Conservation (phyloP, 2,113 vertebrate genomes). For the Puntigrus tetrazona region DNA sequence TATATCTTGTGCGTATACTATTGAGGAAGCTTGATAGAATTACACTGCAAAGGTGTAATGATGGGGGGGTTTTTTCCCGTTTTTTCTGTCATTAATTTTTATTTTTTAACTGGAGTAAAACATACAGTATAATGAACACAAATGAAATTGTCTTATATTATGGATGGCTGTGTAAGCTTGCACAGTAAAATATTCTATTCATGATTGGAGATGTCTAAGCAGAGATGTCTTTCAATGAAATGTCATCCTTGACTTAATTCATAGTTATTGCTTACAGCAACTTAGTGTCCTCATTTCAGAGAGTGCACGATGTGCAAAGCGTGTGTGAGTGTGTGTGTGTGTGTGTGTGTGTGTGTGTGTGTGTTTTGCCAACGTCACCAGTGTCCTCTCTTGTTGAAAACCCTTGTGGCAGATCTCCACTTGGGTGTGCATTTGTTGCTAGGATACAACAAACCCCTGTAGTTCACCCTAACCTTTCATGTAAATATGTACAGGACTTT, state of each 20-base stretch:
- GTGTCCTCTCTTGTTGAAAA: conserved; percentile 29
- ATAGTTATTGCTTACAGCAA: conserved; percentile 32
- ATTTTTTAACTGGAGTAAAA: background rate
- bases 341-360: background rate
- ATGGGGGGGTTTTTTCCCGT: background rate
- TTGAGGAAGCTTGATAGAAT: background rate
- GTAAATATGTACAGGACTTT: conserved; percentile 1
- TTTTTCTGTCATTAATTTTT: background rate
- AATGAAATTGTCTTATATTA: too few relatives aligned
- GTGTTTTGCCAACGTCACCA: background rate
- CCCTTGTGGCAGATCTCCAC: conserved; percentile 30
- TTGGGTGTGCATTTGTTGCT: conserved; percentile 38
- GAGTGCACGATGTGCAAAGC: background rate
- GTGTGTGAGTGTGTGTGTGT: background rate
- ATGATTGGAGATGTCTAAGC: background rate
- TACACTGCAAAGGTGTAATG: background rate
- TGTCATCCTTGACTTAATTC: conserved; percentile 8
- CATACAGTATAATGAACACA: background rate
- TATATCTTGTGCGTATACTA: background rate
- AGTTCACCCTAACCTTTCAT: background rate
- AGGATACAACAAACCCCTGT: conserved; percentile 32
- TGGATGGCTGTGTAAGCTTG: too few relatives aligned
- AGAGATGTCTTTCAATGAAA: background rate
- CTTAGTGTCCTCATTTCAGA: conserved; percentile 1
- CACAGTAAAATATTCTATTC: too few relatives aligned